phyloP scores from a whole-genome alignment of 2,113 vertebrate genomes.

The Anoplopoma fimbria region DNA sequence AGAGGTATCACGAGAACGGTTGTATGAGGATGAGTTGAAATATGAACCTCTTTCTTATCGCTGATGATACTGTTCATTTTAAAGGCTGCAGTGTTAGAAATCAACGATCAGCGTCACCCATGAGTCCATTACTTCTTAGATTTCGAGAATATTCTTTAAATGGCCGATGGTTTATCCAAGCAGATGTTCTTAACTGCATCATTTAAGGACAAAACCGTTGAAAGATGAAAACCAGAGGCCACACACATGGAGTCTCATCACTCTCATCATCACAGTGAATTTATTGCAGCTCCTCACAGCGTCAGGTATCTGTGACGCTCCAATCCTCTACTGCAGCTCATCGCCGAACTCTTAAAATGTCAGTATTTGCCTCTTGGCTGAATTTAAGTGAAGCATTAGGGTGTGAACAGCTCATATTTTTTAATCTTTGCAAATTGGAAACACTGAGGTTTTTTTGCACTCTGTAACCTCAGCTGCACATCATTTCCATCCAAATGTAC shows the following conservation, averaged over 20 bases:
- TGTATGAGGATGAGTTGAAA: no score
- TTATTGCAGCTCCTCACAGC: constrained; percentile 3
- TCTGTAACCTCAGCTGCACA: constrained; percentile 37
- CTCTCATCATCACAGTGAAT: constrained; percentile 21
- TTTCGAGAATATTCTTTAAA: neutral
- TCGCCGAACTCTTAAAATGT: constrained; percentile 4
- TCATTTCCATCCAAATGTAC: constrained; percentile 49
- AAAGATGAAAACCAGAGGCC: constrained; percentile 10
- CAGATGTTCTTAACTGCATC: neutral
- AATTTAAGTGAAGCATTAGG: neutral
- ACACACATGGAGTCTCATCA: neutral
- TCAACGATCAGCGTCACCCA: neutral
- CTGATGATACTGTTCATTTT: neutral
- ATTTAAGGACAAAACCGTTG: neutral
- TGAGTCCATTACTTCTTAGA: neutral
- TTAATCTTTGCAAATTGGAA: constrained; percentile 33
- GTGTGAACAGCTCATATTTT: constrained; percentile 34
- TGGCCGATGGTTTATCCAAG: neutral
- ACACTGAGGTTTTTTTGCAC: constrained; percentile 7
- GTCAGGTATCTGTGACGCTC: constrained; percentile 11
- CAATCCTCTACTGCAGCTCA: constrained; percentile 13
- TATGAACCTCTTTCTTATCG: neutral
- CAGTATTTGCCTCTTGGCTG: neutral
- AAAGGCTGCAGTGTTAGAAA: neutral
- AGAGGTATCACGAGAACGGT: neutral